A percentile compares a stretch with the other conserved stretches of the same genome.
These are phyloP conservation scores for Halictus ligatus DNA, from an alignment of 2,888 invertebrate genomes.

Conservation along the genomic window DNA sequence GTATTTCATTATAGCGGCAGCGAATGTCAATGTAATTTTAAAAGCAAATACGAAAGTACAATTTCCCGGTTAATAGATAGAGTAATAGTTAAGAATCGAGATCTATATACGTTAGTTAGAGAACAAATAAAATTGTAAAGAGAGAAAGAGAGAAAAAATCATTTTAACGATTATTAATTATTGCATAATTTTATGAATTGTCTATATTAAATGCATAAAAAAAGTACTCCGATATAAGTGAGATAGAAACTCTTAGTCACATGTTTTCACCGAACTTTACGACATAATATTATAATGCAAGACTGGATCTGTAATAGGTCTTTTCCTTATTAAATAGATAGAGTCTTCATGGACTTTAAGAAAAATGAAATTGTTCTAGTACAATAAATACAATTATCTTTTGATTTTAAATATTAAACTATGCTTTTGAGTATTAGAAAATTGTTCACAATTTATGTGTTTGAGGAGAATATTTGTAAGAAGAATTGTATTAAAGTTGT, in stretches of 20 bases:
- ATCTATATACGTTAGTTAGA: conserved; percentile 59
- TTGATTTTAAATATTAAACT: conserved; percentile 41
- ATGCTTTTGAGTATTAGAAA: conserved; percentile 58
- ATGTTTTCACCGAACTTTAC: conserved; percentile 57
- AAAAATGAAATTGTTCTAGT: conserved; percentile 43
- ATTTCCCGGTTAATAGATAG: conserved; percentile 63
- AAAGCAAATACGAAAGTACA: conserved; percentile 66
- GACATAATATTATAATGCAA: conserved; percentile 71
- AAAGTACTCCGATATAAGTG: conserved; percentile 49
- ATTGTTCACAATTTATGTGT: conserved; percentile 45
- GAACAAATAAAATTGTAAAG: conserved; percentile 57
- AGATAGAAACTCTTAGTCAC: conserved; percentile 62
- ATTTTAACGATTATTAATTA: conserved; percentile 57
- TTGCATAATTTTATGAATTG: conserved; percentile 54
- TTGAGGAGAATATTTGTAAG: conserved; percentile 32
- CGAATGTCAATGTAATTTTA: conserved; percentile 57
- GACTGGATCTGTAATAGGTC: conserved; percentile 69
- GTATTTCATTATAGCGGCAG: conserved; percentile 42
- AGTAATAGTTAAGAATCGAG: conserved; percentile 56
- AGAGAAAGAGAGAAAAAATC: conserved; percentile 52
- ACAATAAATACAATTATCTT: conserved; percentile 46
- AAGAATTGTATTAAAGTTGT: conserved; percentile 60
- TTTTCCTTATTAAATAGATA: conserved; percentile 62
- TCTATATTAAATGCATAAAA: conserved; percentile 43
- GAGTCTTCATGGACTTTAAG: conserved; percentile 58